Evolutionary conservation across 92 coral and sea anemone species (phyloP).

Genomic region (Phenganax stokvisi): DNA sequence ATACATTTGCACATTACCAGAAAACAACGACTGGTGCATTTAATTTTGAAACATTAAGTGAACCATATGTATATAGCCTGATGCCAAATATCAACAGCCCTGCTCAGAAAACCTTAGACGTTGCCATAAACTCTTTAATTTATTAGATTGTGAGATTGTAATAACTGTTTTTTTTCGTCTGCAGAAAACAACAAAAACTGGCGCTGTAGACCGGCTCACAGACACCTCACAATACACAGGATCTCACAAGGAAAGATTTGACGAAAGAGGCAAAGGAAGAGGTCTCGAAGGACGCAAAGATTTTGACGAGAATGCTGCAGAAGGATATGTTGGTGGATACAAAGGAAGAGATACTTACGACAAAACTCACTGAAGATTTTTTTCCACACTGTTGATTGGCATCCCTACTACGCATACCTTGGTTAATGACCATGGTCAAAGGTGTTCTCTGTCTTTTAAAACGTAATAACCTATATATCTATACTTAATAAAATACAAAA

Average conservation of each 20-base stretch:
- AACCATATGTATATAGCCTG: no score
- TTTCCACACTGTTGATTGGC: no score
- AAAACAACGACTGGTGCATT: no score
- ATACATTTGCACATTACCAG: no score
- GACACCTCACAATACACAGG: constrained; percentile 94
- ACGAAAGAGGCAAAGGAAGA: constrained; percentile 86
- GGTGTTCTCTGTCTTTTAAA: no score
- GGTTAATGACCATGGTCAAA: no score
- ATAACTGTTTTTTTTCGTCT: background rate
- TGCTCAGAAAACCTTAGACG: background rate
- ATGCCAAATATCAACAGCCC: no score
- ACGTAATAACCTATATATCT: no score
- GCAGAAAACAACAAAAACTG: constrained; percentile 81
- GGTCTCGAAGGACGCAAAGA: constrained; percentile 82
- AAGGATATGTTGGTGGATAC: constrained; percentile 87
- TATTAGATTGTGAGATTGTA: background rate
- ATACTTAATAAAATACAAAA: no score
- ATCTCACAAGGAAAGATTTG: constrained; percentile 95
- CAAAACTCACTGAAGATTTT: constrained; percentile 50
- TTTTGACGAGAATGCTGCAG: constrained; percentile 65
- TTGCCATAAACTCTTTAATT: background rate
- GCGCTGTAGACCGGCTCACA: constrained; percentile 86
- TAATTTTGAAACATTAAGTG: no score
- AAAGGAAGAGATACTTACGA: constrained; percentile 76
- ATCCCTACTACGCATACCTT: no score